Evolutionary conservation across 2,113 vertebrate genomes (phyloP), one percentile per base, ranked within the genome.

Genomic region (Nothoprocta pentlandii): DNA sequence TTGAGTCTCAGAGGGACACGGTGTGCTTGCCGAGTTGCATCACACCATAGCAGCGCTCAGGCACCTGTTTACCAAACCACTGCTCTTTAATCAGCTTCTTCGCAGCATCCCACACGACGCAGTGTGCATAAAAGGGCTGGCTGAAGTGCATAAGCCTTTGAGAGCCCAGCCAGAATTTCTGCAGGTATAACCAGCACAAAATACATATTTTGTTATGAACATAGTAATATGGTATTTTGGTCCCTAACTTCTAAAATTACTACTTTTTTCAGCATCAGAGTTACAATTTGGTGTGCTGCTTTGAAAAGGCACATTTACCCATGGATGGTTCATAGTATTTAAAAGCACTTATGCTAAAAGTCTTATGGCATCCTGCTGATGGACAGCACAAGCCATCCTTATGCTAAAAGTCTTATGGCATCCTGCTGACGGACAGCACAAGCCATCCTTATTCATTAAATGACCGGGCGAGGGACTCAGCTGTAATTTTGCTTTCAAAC

Each of bases 401-500:
- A 7, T 21, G 77, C 78, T 67, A 30, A 89, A 85, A 77, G 12
- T 4, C 71, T 73, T 32, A 11, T 82, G 75, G 62, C 15, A 32
- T 67, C 54, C 64, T 64, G 34, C 68, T 95, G 81, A 87, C 75
- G 77, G 68, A 87, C 44, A 85, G 25, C 22, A 26, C 42, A 59
- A 51, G 49, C 56, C 46, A 89, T 70, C 16, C 8, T 70, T 74
- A 59, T 22, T 74, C 69, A 13, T 17, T 69, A 42, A 87, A 91
- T 77, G 25, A 77, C n/a, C 54, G 54, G 39, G 14, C 42, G 28
- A 51, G 39, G 12, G 34, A 62, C 66, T 69, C 80, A 77, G 9
- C 61, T 69, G 36, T 46, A 89, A 85, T 56, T 87, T 80, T 89
- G 19, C 61, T 93, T 94, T 85, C 77, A 93, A 94, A 46, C 39